These are phyloP conservation scores for Saturnia japonica DNA, from an alignment of 2,888 invertebrate species.

Conservation along the genomic window DNA sequence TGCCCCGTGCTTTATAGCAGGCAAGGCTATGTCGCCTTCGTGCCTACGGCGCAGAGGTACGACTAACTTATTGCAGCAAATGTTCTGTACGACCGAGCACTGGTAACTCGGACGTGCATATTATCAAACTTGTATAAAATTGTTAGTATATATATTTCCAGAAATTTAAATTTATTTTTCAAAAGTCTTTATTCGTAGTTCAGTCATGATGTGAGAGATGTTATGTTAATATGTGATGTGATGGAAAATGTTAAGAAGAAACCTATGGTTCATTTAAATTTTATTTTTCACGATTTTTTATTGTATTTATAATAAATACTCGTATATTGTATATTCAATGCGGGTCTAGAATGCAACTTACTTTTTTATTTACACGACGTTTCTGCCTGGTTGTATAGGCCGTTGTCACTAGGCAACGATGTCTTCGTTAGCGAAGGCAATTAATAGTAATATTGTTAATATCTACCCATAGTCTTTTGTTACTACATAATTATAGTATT, in stretches of 20 bases:
- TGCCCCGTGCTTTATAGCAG: constrained; percentile 79
- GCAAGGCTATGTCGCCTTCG: constrained; percentile 67
- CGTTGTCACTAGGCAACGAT: no score
- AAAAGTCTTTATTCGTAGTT: not conserved
- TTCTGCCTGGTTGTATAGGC: no score
- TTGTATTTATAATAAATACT: no score
- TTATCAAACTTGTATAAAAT: not conserved
- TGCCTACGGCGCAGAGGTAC: constrained; percentile 63
- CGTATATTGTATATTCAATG: no score
- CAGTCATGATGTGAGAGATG: not conserved
- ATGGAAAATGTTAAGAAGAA: no score
- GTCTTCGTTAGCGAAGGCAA: no score
- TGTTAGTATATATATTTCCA: not conserved
- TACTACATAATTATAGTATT: not conserved
- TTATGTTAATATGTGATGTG: no score
- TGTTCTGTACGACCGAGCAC: not conserved
- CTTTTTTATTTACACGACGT: no score
- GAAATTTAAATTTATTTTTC: not conserved
- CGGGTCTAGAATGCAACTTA: no score
- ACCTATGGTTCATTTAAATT: no score
- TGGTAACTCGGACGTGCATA: constrained; percentile 5
- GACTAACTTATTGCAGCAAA: constrained; percentile 65
- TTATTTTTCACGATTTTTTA: no score
- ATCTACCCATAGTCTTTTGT: not conserved
- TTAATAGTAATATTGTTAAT: no score